Percentiles rank a stretch among this genome's conserved stretches.
These are phyloP conservation scores for Potorous gilbertii DNA, from an alignment of 2,797 vertebrate species.

Conservation along the genomic window DNA sequence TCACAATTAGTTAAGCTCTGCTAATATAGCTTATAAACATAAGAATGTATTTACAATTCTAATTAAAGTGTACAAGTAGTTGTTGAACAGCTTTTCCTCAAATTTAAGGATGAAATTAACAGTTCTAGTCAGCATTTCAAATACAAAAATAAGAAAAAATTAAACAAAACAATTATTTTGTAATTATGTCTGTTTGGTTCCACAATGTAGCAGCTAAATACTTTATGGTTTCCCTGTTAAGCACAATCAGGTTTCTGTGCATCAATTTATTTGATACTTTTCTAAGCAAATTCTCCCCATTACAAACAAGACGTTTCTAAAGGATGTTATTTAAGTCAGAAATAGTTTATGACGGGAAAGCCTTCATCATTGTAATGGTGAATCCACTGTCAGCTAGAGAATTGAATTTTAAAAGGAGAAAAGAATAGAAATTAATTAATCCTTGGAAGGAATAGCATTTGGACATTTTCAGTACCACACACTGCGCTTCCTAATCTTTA, in stretches of 20 bases:
- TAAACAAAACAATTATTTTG: conserved; percentile 29
- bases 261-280: background rate
- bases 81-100: background rate
- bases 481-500: background rate
- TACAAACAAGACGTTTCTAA: conserved; percentile 50
- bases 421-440: background rate
- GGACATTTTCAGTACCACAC: conserved; percentile 1
- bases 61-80: conserved; percentile 58
- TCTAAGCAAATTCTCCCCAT: background rate
- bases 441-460: background rate
- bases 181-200: conserved; percentile 68
- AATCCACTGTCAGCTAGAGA: conserved; percentile 70
- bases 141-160: conserved; percentile 48
- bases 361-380: conserved; percentile 47
- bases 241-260: conserved; percentile 25
- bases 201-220: conserved; percentile 73
- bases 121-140: conserved; percentile 26
- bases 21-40: conserved; percentile 75
- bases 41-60: conserved; percentile 64
- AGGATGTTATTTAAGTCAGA: background rate
- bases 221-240: conserved; percentile 51
- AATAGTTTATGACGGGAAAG: conserved; percentile 43
- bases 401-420: conserved; percentile 8
- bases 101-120: background rate
- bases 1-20: conserved; percentile 78